Base-by-base conservation (phyloP, 2,113 vertebrate species). In the Phalacrocorax pelagicus region DNA sequence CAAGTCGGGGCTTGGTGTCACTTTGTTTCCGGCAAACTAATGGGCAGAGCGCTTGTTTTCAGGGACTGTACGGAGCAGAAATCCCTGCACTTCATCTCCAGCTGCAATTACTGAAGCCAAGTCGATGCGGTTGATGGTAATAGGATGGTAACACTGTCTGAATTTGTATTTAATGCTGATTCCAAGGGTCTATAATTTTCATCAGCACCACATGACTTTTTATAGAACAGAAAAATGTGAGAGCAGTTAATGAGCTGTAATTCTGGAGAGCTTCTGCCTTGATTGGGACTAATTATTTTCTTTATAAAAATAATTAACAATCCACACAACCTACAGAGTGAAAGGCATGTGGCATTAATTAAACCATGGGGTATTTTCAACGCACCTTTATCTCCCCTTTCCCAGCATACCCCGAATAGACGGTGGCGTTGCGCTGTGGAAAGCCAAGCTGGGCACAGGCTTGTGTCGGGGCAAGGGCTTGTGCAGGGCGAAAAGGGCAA, bases 271-370 rank as follows among this genome's bases (percentile, higher is more conserved):
- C 90, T 97, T 91, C 97, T 97, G 95, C 97, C 96, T 97, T 97
- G 97, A 98, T 97, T 97, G 96, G 96, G 96, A 96, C 96, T 98
- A 98, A 98, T 98, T 98, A 96, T 97, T 98, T 97, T 98, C 96
- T 96, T 97, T 97, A 98, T 97, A 96, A 96, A 97, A 98, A 97
- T 97, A 98, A 98, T 97, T 91, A 98, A 97, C 96, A 95, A 96
- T 94, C 88, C 80, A 44, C 17, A 78, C 65, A 88, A 97, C 95
- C 95, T 86, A 92, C 23, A 29, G 66, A 86, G 77, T 63, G 88
- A 94, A 78, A 96, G 94, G 88, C 95, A 95, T 84, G 95, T 92
- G 95, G 91, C 85, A 59, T 96, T 95, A 90, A 96, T 97, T 96
- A 96, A 93, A 82, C 80, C 59, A 20, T n/a, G 71, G 4, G 15